Percentiles rank a stretch among this genome's conserved stretches.
Conservation (phyloP, 2,797 vertebrate genomes). For the Alauda arvensis region DNA sequence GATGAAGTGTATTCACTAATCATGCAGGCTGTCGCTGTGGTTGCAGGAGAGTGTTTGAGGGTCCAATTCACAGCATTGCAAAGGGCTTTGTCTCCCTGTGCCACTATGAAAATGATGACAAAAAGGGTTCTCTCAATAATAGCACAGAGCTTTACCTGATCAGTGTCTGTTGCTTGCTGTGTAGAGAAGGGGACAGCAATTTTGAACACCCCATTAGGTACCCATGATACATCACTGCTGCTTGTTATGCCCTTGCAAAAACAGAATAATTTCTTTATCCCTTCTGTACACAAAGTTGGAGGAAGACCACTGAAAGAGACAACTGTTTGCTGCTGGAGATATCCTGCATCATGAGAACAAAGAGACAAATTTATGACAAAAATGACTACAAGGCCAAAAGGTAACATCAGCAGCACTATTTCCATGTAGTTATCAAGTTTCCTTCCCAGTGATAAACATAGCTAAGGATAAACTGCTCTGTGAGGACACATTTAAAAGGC, state of each 20-base stretch:
- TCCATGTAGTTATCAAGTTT: slow-evolving; percentile 29
- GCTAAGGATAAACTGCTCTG: slow-evolving; percentile 24
- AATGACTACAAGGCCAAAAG: slow-evolving; percentile 70
- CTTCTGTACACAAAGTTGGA: slow-evolving; percentile 64
- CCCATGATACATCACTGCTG: neutral
- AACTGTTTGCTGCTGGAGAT: slow-evolving; percentile 76
- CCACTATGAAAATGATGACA: neutral
- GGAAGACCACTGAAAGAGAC: slow-evolving; percentile 74
- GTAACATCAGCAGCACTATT: slow-evolving; percentile 48
- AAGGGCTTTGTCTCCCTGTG: neutral
- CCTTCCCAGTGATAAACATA: neutral
- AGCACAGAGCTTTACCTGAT: neutral
- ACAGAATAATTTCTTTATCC: neutral
- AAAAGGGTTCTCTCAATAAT: neutral
- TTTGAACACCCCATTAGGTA: neutral
- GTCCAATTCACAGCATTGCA: neutral
- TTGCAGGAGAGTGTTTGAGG: neutral
- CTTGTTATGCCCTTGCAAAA: neutral
- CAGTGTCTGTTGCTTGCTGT: neutral
- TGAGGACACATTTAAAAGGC: slow-evolving; percentile 1
- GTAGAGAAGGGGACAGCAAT: neutral
- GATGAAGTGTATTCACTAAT: neutral
- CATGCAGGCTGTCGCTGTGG: neutral
- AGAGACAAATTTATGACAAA: slow-evolving; percentile 61
- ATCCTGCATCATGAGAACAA: slow-evolving; percentile 70